These are phyloP conservation scores for Himalopsyche japonica DNA, from an alignment of 2,888 invertebrate genomes.

Conservation along the genomic window DNA sequence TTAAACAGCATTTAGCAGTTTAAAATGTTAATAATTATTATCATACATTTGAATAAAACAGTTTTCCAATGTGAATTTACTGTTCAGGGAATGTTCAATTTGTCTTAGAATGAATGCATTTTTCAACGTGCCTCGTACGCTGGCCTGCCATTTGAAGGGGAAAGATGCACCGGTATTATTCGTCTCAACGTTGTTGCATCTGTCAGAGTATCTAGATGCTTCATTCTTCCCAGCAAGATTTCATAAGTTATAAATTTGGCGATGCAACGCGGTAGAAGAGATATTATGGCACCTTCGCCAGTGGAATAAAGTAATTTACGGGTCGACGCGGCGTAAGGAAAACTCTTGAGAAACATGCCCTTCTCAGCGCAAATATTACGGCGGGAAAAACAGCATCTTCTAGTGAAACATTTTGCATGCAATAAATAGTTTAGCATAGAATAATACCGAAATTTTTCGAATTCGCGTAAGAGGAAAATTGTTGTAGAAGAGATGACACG, in stretches of 20 bases:
- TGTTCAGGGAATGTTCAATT: not conserved
- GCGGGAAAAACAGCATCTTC: not conserved
- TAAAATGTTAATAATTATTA: too few relatives aligned
- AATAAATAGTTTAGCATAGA: not conserved
- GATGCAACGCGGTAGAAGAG: not conserved
- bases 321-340: not conserved
- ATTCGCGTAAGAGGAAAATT: not conserved
- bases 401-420: not conserved
- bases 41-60: too few relatives aligned
- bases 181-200: not conserved
- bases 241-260: slow-evolving; percentile 18
- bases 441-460: not conserved
- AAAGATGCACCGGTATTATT: not conserved
- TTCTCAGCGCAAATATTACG: not conserved
- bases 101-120: not conserved
- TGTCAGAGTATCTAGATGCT: not conserved
- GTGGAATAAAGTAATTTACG: not conserved
- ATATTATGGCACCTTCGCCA: not conserved
- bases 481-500: too few relatives aligned
- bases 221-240: slow-evolving; percentile 8
- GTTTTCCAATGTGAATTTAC: too few relatives aligned
- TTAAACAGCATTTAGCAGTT: too few relatives aligned
- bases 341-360: not conserved
- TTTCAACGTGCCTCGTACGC: not conserved
- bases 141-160: not conserved